These are phyloP conservation scores for Nanorana parkeri DNA, from an alignment of 2,113 vertebrate genomes.

Conservation along the genomic window DNA sequence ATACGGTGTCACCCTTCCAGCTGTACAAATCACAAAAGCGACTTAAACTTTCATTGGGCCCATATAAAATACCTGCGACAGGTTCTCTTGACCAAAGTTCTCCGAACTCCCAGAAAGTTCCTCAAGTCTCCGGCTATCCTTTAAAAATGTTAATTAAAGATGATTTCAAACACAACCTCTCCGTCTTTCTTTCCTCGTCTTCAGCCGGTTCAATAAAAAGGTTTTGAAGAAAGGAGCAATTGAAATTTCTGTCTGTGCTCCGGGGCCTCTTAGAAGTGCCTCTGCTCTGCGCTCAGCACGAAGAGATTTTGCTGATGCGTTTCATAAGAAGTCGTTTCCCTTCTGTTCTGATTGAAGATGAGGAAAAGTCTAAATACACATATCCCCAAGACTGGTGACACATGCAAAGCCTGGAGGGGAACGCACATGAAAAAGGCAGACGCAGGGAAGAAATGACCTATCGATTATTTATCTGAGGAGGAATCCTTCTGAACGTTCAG, in stretches of 20 bases:
- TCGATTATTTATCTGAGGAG: conserved; percentile 20
- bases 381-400: background rate
- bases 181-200: background rate
- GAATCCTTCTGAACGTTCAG: background rate
- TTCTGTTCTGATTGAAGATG: conserved; percentile 28
- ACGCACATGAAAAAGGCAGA: conserved; percentile 16
- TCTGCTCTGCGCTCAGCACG: background rate
- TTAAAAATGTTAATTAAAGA: conserved; percentile 5
- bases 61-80: too few species aligned
- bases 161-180: background rate
- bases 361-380: conserved; percentile 35
- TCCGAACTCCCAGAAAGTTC: background rate
- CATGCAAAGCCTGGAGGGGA: conserved; percentile 26
- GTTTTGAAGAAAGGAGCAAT: conserved; percentile 17
- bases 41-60: too few species aligned
- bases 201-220: conserved; percentile 20
- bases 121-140: background rate
- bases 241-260: background rate
- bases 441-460: background rate
- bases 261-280: conserved; percentile 11
- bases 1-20: too few species aligned
- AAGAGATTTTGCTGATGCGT: background rate
- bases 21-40: too few species aligned
- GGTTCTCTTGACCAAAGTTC: too few species aligned
- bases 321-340: background rate